Evolutionary conservation across 2,888 invertebrate species (phyloP), one percentile per base, ranked within the genome.

Genomic region (Netelia melanura): DNA sequence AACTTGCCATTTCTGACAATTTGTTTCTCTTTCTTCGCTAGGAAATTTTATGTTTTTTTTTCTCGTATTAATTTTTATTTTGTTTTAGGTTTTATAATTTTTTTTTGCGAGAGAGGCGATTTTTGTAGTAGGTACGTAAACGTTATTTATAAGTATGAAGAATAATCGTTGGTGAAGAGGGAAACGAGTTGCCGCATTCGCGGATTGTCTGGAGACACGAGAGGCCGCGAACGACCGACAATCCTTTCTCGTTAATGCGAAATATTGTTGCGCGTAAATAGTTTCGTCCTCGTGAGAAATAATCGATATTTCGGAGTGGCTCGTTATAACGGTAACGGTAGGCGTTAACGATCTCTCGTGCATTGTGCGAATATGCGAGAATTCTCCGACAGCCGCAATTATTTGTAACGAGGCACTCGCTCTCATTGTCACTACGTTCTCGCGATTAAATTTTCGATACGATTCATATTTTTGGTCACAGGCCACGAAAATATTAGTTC

Each of bases 321-420:
- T 17, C 17, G 38, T 54, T 17, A 17, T 54, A 54, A n/a, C 1
- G 14, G 1, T 3, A 52, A 52, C 52, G 52, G 54, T 17, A 30
- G 56, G 54, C 25, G 61, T 56, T 61, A 48, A 48, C 21, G 62
- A 56, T 48, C 43, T 52, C 44, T 38, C 38, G 38, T 38, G 38
- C 38, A 67, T 78, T 17, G 67, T 17, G 56, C 21, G 65, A 10
- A 17, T 30, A 58, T 17, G 68, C 25, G 54, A 80, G 52, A 71
- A 84, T 76, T 43, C 54, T 52, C 52, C 67, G 43, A 83, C 61
- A 56, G 43, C 38, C 52, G 48, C 65, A 80, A 80, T 76, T 80
- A 84, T 76, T 76, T 80, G 72, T 80, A 84, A 62, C 62, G 62
- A 62, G 30, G 11, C 25, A 25, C 75, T 21, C 30, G 3, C 71